Percentiles rank a stretch among this genome's conserved stretches.
Evolutionary conservation across 2,888 invertebrate genomes (phyloP).

Genomic region (Aproaerema taeniolella): DNA sequence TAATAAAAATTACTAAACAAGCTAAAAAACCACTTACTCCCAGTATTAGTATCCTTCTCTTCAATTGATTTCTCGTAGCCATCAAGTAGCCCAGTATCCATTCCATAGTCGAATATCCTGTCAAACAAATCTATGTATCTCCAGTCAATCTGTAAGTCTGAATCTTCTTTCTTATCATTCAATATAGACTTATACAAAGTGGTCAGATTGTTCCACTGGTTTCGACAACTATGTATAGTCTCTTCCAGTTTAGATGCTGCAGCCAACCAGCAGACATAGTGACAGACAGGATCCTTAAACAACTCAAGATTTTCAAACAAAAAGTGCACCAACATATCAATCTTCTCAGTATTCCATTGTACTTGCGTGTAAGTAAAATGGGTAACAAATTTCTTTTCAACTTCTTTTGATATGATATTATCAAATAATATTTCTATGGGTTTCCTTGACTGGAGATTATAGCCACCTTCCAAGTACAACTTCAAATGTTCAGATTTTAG

Average conservation of each 20-base stretch:
- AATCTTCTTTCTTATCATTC: constrained; percentile 58
- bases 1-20: not conserved
- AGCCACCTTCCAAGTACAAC: constrained; percentile 37
- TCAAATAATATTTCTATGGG: constrained; percentile 55
- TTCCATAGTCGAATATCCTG: constrained; percentile 65
- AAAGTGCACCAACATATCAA: constrained; percentile 52
- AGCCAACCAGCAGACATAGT: constrained; percentile 56
- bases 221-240: constrained; percentile 35
- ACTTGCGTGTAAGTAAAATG: constrained; percentile 21
- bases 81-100: constrained; percentile 48
- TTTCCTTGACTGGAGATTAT: constrained; percentile 38
- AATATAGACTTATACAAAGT: constrained; percentile 48
- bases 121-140: constrained; percentile 65
- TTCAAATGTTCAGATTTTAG: constrained; percentile 44
- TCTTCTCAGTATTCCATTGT: constrained; percentile 37
- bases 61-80: constrained; percentile 38
- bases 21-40: not conserved
- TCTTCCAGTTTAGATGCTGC: constrained; percentile 38
- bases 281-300: constrained; percentile 55
- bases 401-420: constrained; percentile 52
- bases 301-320: constrained; percentile 52
- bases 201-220: constrained; percentile 52
- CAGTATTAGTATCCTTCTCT: not conserved
- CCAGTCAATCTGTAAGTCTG: constrained; percentile 65
- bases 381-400: constrained; percentile 25